Percentiles rank a stretch among this genome's conserved stretches.
These are phyloP conservation scores for Apeira syringaria DNA, from an alignment of 2,888 invertebrate genomes.

Conservation along the genomic window DNA sequence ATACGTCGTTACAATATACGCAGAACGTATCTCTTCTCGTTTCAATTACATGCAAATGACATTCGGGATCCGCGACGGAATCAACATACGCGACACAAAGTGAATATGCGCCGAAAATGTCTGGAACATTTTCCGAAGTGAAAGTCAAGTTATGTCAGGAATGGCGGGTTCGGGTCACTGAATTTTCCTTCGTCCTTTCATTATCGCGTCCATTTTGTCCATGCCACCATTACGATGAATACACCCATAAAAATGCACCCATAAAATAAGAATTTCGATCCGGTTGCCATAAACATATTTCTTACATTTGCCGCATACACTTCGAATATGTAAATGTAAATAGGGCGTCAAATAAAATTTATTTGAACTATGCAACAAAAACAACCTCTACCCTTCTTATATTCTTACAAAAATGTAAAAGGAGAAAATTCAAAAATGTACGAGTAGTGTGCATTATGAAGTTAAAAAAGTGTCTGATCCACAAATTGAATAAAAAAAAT, in stretches of 20 bases:
- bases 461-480: too few relatives aligned
- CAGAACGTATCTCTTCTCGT: constrained; percentile 17
- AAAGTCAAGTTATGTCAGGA: constrained; percentile 17
- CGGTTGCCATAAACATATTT: background rate
- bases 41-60: constrained; percentile 22
- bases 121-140: constrained; percentile 19
- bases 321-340: too few relatives aligned
- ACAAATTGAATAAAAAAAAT: too few relatives aligned
- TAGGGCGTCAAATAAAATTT: constrained; percentile 28
- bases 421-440: too few relatives aligned
- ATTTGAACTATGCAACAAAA: constrained; percentile 21
- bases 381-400: too few relatives aligned
- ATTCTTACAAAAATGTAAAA: too few relatives aligned
- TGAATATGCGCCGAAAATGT: constrained; percentile 13
- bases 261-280: constrained; percentile 16
- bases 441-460: too few relatives aligned
- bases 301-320: background rate
- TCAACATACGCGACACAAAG: constrained; percentile 11
- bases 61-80: constrained; percentile 10
- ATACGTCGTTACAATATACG: constrained; percentile 5
- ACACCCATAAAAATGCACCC: constrained; percentile 11
- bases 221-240: constrained; percentile 11
- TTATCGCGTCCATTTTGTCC: background rate
- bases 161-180: constrained; percentile 21
- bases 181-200: constrained; percentile 12